Conservation (phyloP, 2,113 vertebrate genomes). For the Pungitius pungitius region DNA sequence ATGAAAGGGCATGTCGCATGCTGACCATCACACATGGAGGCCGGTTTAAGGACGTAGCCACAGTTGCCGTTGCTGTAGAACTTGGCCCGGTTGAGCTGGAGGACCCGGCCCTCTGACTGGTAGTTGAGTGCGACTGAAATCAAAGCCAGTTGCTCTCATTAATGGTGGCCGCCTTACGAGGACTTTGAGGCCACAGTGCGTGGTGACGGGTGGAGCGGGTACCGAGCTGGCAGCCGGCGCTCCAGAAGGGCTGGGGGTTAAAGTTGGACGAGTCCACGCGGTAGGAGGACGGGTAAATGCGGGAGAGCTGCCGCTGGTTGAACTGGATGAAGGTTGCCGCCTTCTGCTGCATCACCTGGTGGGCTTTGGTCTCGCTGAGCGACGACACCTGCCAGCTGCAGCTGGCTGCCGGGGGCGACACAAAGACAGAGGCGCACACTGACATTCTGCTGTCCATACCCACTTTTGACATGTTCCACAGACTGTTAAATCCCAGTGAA, state of each 20-base stretch:
- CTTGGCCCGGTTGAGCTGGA: constrained; percentile 96
- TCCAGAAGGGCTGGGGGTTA: constrained; percentile 99
- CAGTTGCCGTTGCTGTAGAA: constrained; percentile 95
- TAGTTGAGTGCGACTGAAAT: constrained; percentile 94
- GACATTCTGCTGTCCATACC: background rate
- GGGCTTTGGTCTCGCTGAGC: constrained; percentile 95
- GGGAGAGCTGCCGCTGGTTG: constrained; percentile 95
- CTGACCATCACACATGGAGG: constrained; percentile 94
- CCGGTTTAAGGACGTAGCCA: constrained; percentile 95
- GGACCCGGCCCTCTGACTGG: constrained; percentile 94
- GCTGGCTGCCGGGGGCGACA: constrained; percentile 70
- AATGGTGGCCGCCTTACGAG: background rate
- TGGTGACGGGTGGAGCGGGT: background rate
- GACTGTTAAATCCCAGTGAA: too few relatives aligned
- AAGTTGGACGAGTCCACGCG: constrained; percentile 98
- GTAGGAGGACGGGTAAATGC: constrained; percentile 96
- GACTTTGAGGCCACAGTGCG: background rate
- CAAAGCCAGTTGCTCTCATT: constrained; percentile 2
- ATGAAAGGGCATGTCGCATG: background rate
- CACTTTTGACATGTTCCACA: background rate
- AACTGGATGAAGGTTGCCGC: constrained; percentile 86
- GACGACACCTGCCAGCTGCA: constrained; percentile 97
- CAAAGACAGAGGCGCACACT: background rate
- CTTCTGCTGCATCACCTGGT: constrained; percentile 95
- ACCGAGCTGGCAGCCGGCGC: constrained; percentile 95